Evolutionary conservation across 2,797 vertebrate genomes (phyloP).

Genomic region (Hafferia zeledoni): DNA sequence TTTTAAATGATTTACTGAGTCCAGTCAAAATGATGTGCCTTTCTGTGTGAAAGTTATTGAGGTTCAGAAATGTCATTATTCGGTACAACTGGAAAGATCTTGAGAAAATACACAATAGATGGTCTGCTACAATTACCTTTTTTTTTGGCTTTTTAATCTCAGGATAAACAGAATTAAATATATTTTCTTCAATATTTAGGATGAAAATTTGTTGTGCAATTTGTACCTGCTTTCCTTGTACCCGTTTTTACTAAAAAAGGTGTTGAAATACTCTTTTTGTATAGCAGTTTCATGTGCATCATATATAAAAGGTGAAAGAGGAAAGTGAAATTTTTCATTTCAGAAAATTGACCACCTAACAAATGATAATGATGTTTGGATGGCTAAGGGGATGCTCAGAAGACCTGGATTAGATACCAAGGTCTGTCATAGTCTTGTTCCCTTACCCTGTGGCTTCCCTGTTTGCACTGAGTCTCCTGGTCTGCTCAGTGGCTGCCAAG

Average conservation of each 20-base stretch:
- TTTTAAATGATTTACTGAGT: constrained; percentile 63
- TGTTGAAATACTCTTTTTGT: neutral
- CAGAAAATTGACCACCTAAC: neutral
- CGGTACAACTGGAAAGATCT: neutral
- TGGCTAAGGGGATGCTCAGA: neutral
- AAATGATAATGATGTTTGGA: neutral
- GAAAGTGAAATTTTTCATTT: neutral
- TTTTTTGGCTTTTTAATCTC: neutral
- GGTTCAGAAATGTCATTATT: constrained; percentile 13
- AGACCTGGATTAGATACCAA: neutral
- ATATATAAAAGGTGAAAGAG: neutral
- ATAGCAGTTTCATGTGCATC: neutral
- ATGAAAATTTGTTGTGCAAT: neutral
- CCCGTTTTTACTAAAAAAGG: neutral
- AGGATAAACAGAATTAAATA: neutral
- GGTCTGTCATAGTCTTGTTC: neutral
- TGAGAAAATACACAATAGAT: neutral
- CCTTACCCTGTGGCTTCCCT: neutral
- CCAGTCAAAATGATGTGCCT: constrained; percentile 15
- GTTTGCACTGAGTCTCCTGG: neutral
- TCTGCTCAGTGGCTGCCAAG: rapidly evolving
- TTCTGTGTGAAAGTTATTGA: constrained; percentile 22
- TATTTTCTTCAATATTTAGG: constrained; percentile 8
- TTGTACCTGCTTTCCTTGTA: neutral
- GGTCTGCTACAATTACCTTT: neutral